These are phyloP conservation scores for Drosophila nigromelanica DNA, from an alignment of 1,140 invertebrate species.

Conservation along the genomic window DNA sequence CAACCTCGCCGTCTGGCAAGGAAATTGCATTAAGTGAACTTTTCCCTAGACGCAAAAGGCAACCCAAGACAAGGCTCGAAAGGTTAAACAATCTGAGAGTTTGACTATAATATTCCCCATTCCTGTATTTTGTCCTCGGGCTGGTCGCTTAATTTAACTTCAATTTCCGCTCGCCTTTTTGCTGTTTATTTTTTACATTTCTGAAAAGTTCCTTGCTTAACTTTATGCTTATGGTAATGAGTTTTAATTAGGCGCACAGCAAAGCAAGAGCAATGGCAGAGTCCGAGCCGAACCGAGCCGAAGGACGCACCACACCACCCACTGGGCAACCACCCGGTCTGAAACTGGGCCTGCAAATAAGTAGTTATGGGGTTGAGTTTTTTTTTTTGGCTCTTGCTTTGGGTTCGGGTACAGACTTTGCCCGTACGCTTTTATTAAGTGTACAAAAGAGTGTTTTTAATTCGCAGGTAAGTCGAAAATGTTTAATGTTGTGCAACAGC, in stretches of 20 bases:
- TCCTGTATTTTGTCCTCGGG: neutral
- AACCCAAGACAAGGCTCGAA: slow-evolving; percentile 25
- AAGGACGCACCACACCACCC: slow-evolving; percentile 29
- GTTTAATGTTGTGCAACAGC: slow-evolving; percentile 60
- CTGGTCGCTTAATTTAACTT: slow-evolving; percentile 37
- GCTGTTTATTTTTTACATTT: slow-evolving; percentile 23
- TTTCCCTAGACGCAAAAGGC: slow-evolving; percentile 41
- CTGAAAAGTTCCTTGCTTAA: slow-evolving; percentile 68
- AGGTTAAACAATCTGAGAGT: slow-evolving; percentile 27
- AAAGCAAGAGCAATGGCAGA: slow-evolving; percentile 41
- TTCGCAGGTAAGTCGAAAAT: slow-evolving; percentile 33
- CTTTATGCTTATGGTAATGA: slow-evolving; percentile 80
- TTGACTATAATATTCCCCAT: slow-evolving; percentile 14
- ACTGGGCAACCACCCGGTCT: slow-evolving; percentile 40
- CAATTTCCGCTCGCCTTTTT: slow-evolving; percentile 47
- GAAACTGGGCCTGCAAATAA: slow-evolving; percentile 39
- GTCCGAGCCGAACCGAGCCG: slow-evolving; percentile 32
- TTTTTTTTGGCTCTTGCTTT: slow-evolving; percentile 7
- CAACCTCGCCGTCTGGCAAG: slow-evolving; percentile 60
- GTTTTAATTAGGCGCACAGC: slow-evolving; percentile 81
- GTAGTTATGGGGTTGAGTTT: slow-evolving; percentile 16
- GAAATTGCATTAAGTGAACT: slow-evolving; percentile 71
- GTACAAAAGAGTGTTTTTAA: slow-evolving; percentile 33
- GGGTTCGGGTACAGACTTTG: slow-evolving; percentile 9
- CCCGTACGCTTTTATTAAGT: slow-evolving; percentile 17